Percentiles rank a stretch among this genome's conserved stretches.
Conservation (phyloP, 1,140 invertebrate genomes). For the Saccostrea echinata region DNA sequence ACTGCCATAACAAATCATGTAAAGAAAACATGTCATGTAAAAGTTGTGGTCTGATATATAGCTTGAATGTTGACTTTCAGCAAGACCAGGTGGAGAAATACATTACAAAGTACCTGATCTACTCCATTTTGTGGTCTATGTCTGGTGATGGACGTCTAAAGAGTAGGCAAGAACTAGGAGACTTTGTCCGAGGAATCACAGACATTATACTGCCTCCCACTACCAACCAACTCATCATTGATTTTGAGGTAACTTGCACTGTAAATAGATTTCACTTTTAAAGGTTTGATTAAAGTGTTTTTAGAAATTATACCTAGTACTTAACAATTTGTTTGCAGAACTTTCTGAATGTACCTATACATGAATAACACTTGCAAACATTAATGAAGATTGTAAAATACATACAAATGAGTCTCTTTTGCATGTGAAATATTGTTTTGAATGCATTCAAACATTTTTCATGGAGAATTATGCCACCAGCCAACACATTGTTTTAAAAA, state of each 20-base stretch:
- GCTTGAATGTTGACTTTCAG: slow-evolving; percentile 74
- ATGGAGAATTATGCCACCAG: too few relatives aligned
- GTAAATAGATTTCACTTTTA: not conserved
- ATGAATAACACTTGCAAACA: too few relatives aligned
- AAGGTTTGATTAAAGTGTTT: too few relatives aligned
- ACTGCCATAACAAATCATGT: not conserved
- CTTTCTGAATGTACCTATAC: too few relatives aligned
- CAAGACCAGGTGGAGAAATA: slow-evolving; percentile 96
- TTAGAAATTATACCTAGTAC: too few relatives aligned
- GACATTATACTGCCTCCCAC: slow-evolving; percentile 92
- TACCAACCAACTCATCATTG: slow-evolving; percentile 93
- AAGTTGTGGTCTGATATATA: not conserved
- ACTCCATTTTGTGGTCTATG: slow-evolving; percentile 98
- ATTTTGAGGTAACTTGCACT: slow-evolving; percentile 90
- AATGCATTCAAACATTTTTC: too few relatives aligned
- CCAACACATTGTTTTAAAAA: too few relatives aligned
- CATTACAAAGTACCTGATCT: slow-evolving; percentile 94
- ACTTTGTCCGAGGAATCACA: slow-evolving; percentile 96
- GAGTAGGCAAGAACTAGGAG: slow-evolving; percentile 94
- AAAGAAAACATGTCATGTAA: not conserved
- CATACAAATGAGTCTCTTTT: too few relatives aligned
- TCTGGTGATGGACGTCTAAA: slow-evolving; percentile 98
- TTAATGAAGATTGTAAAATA: too few relatives aligned
- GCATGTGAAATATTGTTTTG: not conserved
- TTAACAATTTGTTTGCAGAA: too few relatives aligned